A percentile compares a stretch with the other conserved stretches of the same genome.
Conservation (phyloP, 92 coral and sea anemone species). For the Phymanthus crucifer region DNA sequence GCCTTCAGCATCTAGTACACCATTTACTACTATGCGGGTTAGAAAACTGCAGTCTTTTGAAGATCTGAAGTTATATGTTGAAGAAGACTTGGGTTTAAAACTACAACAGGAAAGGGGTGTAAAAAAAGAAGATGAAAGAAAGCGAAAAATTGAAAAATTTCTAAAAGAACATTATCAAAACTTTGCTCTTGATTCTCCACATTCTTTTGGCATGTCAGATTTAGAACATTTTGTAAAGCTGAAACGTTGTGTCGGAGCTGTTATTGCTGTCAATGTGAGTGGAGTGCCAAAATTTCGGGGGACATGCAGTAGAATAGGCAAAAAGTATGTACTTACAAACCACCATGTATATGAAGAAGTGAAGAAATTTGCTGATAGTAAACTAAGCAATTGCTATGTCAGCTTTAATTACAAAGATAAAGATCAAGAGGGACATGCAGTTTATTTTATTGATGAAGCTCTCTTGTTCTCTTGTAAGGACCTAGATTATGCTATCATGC, state of each 20-base stretch:
- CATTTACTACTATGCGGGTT: not conserved
- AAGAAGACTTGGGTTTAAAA: not conserved
- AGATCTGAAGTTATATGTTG: not conserved
- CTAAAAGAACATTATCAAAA: not conserved
- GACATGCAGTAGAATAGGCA: conserved; percentile 7
- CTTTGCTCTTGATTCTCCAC: not conserved
- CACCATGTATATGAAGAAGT: not conserved
- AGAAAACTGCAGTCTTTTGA: not conserved
- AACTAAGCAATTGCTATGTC: not conserved
- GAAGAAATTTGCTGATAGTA: too few species aligned
- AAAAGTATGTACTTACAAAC: not conserved
- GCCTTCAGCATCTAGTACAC: not conserved
- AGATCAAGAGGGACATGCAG: not conserved
- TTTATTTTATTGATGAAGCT: not conserved
- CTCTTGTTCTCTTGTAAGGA: not conserved
- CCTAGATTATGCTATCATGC: conserved; percentile 4
- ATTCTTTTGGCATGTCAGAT: not conserved
- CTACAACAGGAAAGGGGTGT: not conserved
- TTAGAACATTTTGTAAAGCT: not conserved
- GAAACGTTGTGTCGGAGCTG: not conserved
- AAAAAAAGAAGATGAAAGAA: not conserved
- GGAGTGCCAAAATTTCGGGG: not conserved
- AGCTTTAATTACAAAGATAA: not conserved
- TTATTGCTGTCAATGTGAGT: conserved; percentile 8
- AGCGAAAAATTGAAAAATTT: not conserved